A percentile compares a stretch with the other conserved stretches of the same genome.
phyloP scores from a whole-genome alignment of 2,113 vertebrate genomes.

The Mugil cephalus region DNA sequence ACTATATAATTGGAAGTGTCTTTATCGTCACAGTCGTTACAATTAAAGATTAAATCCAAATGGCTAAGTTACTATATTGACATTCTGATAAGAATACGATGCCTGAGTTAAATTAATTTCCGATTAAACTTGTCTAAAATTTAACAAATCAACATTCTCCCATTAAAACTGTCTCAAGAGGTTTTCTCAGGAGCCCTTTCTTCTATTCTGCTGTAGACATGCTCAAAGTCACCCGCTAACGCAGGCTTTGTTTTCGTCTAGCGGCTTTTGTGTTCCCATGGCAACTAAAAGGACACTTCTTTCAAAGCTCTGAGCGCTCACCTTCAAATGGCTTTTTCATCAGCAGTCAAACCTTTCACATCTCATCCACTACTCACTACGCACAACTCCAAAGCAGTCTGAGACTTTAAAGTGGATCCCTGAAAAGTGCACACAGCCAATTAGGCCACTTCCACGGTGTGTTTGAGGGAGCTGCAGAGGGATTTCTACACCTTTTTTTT shows the following conservation, averaged over 20 bases:
- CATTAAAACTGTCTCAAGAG: neutral
- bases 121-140: too few relatives aligned
- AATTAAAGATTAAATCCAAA: too few relatives aligned
- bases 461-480: neutral
- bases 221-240: neutral
- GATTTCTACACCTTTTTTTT: too few relatives aligned
- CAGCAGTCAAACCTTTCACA: neutral
- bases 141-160: neutral
- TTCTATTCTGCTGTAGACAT: too few relatives aligned
- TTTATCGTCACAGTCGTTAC: too few relatives aligned
- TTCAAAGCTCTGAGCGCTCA: neutral
- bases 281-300: conserved; percentile 1
- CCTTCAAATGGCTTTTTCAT: conserved; percentile 15
- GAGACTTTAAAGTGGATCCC: neutral
- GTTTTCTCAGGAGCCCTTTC: too few relatives aligned
- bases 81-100: too few relatives aligned
- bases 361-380: neutral
- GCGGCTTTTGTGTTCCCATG: conserved; percentile 21
- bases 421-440: neutral
- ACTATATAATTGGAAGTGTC: too few relatives aligned
- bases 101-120: too few relatives aligned
- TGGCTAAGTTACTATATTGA: too few relatives aligned
- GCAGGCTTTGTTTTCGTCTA: neutral
- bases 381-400: neutral
- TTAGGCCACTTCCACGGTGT: conserved; percentile 5